Conservation (phyloP, 53 echinoderm and acorn worm genomes). For the Luidia sarsii region DNA sequence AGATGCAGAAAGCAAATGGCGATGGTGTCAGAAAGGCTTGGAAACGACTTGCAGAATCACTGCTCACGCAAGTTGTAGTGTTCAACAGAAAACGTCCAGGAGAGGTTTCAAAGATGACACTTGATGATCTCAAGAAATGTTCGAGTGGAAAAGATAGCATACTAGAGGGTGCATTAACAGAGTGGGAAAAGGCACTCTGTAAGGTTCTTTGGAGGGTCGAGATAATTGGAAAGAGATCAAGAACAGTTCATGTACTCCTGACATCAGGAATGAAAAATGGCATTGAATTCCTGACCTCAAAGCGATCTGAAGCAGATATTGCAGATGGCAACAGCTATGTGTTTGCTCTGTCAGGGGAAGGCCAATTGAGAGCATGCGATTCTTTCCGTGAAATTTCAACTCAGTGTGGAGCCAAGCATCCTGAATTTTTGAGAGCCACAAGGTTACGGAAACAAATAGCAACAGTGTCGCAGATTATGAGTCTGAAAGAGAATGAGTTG, state of each 20-base stretch:
- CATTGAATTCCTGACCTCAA: slow-evolving; percentile 61
- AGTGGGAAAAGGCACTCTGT: slow-evolving; percentile 68
- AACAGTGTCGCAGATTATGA: slow-evolving; percentile 69
- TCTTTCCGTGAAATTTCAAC: slow-evolving; percentile 62
- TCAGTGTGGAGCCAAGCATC: slow-evolving; percentile 70
- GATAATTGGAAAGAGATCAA: slow-evolving; percentile 65
- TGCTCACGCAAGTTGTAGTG: slow-evolving; percentile 59
- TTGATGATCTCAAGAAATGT: slow-evolving; percentile 57
- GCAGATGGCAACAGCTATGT: slow-evolving; percentile 55
- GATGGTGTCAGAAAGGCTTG: slow-evolving; percentile 50
- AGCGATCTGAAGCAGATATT: slow-evolving; percentile 62
- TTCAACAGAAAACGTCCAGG: slow-evolving; percentile 81
- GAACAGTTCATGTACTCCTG: slow-evolving; percentile 77
- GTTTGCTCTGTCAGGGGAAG: slow-evolving; percentile 50
- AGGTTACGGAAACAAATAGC: slow-evolving; percentile 76
- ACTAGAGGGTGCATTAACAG: slow-evolving; percentile 56
- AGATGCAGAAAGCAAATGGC: slow-evolving; percentile 32
- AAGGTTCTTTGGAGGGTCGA: slow-evolving; percentile 63
- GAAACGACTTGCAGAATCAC: slow-evolving; percentile 63
- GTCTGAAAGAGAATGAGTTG: slow-evolving; percentile 75
- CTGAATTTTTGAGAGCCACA: slow-evolving; percentile 69
- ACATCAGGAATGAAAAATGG: slow-evolving; percentile 54
- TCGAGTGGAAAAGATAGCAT: slow-evolving; percentile 35
- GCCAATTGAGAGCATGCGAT: slow-evolving; percentile 65
- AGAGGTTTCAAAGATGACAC: slow-evolving; percentile 77